Conservation (phyloP, 2,888 invertebrate genomes). For the Actias luna region DNA sequence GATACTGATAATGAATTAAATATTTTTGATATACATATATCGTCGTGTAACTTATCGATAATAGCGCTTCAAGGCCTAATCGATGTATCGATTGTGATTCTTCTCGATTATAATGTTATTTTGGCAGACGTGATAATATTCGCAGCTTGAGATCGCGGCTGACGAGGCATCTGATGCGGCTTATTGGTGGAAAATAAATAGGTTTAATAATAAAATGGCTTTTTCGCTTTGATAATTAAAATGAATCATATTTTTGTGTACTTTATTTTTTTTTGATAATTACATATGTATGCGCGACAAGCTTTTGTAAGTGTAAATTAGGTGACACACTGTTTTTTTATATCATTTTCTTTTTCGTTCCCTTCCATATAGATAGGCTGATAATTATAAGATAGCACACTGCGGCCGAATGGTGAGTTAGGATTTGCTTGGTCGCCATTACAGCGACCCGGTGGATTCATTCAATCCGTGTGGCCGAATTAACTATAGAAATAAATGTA, state of each 20-base stretch:
- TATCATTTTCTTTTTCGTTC: conserved; percentile 29
- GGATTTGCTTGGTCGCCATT: neutral
- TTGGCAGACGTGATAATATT: neutral
- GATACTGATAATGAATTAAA: too few species aligned
- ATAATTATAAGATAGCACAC: conserved; percentile 5
- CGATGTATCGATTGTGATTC: neutral
- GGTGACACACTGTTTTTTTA: conserved; percentile 46
- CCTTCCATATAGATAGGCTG: conserved; percentile 2
- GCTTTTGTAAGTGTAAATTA: conserved; percentile 68
- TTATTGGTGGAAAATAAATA: conserved; percentile 40
- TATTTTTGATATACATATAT: too few species aligned
- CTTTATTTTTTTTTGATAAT: conserved; percentile 33
- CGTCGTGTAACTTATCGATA: too few species aligned
- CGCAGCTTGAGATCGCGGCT: neutral
- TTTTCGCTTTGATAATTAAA: conserved; percentile 51
- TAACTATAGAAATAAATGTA: conserved; percentile 36
- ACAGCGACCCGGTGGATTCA: neutral
- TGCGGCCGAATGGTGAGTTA: neutral
- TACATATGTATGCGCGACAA: conserved; percentile 59
- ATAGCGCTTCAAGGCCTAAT: neutral
- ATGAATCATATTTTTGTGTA: conserved; percentile 28
- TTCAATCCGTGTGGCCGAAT: neutral
- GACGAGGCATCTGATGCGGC: neutral
- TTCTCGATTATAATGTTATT: neutral
- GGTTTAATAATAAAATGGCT: conserved; percentile 30